Base-by-base conservation (phyloP, 2,888 invertebrate genomes). In the Neuroscelio doddi region DNA sequence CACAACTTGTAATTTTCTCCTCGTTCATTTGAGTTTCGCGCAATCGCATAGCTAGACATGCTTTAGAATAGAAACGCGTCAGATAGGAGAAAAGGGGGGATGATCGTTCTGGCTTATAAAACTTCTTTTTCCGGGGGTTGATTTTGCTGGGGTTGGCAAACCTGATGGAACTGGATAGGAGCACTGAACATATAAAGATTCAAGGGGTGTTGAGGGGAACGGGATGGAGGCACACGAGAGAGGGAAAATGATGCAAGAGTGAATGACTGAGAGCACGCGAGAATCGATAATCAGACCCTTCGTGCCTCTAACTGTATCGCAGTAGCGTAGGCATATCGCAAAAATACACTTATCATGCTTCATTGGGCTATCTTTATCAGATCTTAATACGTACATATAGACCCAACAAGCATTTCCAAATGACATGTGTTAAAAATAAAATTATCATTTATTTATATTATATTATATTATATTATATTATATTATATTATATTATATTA, bases 271-370 rank as follows among this genome's bases (percentile, higher is more conserved):
- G 75, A 75, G 77, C 74, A 72, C 70, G 73, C 72, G 74, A 73
- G 77, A 76, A 82, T 83, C 83, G 83, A 83, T 83, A 83, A 80
- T 81, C 80, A 78, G 79, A 78, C 78, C 77, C 77, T 75, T 74
- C 71, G 68, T 73, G 68, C 39, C 58, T 53, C 58, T 51, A 32
- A 34, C 34, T n/a, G 17, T 16, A 16, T 49, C 39, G 24, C 65
- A 65, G 57, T 65, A 45, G 53, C 53, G 62, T 66, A 47, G 34
- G 10, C 24, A 24, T 9, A 12, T 26, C 24, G 41, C 12, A 24
- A 24, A 41, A 41, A 16, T 3, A 39, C 10, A 36, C 36, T 36
- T 36, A 36, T 36, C 36, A 36, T 36, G 36, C 12, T 14, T 36
- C 36, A 2, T 36, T 36, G 30, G 4, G 30, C 3, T 10, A 5